Evolutionary conservation across 2,797 vertebrate genomes (phyloP).

Genomic region (Valencia hispanica): DNA sequence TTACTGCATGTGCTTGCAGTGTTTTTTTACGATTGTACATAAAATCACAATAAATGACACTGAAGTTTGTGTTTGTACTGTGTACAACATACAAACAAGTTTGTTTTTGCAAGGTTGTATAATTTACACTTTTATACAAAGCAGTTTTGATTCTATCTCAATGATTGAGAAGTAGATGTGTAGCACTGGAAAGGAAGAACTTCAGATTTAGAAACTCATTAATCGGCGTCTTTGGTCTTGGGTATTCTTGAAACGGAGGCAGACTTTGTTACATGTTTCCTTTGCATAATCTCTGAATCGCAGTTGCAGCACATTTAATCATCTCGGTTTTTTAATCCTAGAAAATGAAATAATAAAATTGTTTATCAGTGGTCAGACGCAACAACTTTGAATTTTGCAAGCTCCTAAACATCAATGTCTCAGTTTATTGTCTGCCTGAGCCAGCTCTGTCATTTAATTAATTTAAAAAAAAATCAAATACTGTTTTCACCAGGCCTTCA

Average conservation of each 20-base stretch:
- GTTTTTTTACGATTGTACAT: too few species aligned
- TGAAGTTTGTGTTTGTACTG: background rate
- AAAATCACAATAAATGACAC: background rate
- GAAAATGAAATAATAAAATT: constrained; percentile 30
- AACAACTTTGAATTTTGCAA: constrained; percentile 36
- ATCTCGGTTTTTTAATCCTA: constrained; percentile 14
- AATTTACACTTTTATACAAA: background rate
- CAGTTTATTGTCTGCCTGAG: constrained; percentile 11
- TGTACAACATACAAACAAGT: background rate
- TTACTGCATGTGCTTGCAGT: background rate
- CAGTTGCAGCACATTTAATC: constrained; percentile 21
- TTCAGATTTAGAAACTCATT: background rate
- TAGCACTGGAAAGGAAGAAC: constrained; percentile 10
- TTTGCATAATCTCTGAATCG: background rate
- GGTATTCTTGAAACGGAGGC: constrained; percentile 5
- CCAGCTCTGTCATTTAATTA: constrained; percentile 24
- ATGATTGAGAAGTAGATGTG: background rate
- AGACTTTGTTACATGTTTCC: constrained; percentile 5
- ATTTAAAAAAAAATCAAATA: constrained; percentile 31
- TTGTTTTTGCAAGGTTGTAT: background rate
- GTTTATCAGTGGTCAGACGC: constrained; percentile 15
- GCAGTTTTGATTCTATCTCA: background rate
- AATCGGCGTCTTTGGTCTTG: background rate
- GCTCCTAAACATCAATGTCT: constrained; percentile 13
- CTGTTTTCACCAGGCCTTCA: background rate